Base-by-base conservation (phyloP, 1,140 invertebrate genomes). In the Apis florea region DNA sequence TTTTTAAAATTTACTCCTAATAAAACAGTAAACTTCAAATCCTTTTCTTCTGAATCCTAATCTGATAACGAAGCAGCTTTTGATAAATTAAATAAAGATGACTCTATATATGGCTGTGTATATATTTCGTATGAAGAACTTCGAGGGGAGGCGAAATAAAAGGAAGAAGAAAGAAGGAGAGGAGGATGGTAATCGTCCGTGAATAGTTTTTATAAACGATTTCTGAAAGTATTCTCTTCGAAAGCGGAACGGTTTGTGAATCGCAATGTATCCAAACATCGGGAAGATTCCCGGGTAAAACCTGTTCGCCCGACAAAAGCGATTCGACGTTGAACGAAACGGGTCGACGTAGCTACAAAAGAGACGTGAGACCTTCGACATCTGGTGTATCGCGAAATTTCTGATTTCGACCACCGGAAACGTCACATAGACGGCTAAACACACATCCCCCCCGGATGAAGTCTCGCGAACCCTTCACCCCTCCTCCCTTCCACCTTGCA, bases 351-450 rank as follows among this genome's bases (percentile, higher is more conserved):
- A n/a, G 40, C 64, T 40, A 47, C 40, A 47, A 67, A 40, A 67
- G 40, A n/a, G 19, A n/a, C 64, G 67, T 49, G 67, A 69, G 67
- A 69, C 10, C 47, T 69, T 51, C 67, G n/a, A 69, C 67, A 24
- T 69, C 40, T 49, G 67, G 13, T n/a, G n/a, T 24, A 47, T 11
- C 21, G n/a, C 47, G 15, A 49, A 68, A 68, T 68, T 68, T 68
- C 40, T 47, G 40, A n/a, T 68, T 47, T 68, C n/a, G 47, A 69
- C 21, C 15, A 49, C 21, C 17, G 40, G 5, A n/a, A 47, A 56
- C 12, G 17, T 15, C 21, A 10, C 21, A 19, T 10, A 19, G 13
- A 47, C 19, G 21, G 12, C 13, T 68, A 47, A 49, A 68, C 24
- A 47, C 40, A 9, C n/a, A 24, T 15, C 31, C 21, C 49, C 49